Base-by-base conservation (phyloP, 2,888 invertebrate species). In the Xanthia icteritia region DNA sequence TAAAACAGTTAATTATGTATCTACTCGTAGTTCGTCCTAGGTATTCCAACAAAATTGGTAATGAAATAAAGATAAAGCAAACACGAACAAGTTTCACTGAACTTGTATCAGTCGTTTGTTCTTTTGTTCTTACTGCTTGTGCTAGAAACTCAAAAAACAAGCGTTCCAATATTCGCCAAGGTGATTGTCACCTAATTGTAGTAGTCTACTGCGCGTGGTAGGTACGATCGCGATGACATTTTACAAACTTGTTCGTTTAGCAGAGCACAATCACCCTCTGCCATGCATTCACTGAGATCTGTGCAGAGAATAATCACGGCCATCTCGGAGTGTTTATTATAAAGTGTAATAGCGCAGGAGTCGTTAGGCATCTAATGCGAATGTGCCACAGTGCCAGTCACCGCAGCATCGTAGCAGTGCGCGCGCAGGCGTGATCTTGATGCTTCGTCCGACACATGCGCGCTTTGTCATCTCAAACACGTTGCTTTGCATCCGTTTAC, bases 281-380 rank as follows among this genome's bases (percentile, higher is more conserved):
- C 45, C 65, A 65, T 61, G 56, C 87, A 78, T 84, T 85, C 83
- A 78, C 84, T 76, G n/a, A 70, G 79, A 68, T 72, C 73, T 65
- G 73, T 51, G 39, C 63, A 60, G 56, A 51, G 61, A 67, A 83
- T 84, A 84, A 86, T 86, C 75, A 90, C 83, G 84, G 85, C 79
- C 84, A 84, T 76, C 78, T 85, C 74, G 51, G 73, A 86, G 88
- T 88, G 84, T 81, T 84, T 86, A 85, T 84, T 73, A 92, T 91
- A 89, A 90, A 91, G 87, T 90, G 84, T 90, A 91, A 90, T 88
- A 88, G 88, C 86, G 89, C 88, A 86, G 87, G 88, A 88, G 90
- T 92, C 90, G 91, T 92, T 92, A 92, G 88, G 89, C 83, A 73
- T 86, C 86, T 87, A 89, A 90, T 88, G 85, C 89, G 89, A 91